Base-by-base conservation (phyloP, 2,797 vertebrate genomes). In the Halcyon chelicuti region DNA sequence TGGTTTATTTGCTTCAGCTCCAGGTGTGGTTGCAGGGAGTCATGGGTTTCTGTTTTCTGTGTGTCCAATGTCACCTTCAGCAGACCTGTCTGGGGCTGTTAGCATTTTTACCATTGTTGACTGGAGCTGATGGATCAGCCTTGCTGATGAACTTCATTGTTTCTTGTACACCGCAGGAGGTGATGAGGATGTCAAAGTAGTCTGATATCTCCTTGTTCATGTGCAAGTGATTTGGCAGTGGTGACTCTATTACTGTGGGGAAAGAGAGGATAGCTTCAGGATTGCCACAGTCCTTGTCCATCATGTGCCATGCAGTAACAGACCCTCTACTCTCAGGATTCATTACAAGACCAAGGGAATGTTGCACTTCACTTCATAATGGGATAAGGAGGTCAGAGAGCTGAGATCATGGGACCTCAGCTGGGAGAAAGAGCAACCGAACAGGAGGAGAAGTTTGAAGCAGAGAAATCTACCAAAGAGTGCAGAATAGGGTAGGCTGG, bases 131-230 rank as follows among this genome's bases (percentile, higher is more conserved):
- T 15, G 46, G 40, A 19, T 72, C 52, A 71, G 17, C 14, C 33
- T 65, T 33, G 33, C 5, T 83, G 84, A 37, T 44, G 31, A 68
- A 60, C 12, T 14, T 60, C 31, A 12, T 16, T 2, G 2, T 3
- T 81, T 49, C 61, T 65, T 60, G 20, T 10, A 3, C 47, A 47
- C 9, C 6, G 23, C 7, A 75, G 29, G 29, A 61, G 20, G 9
- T 35, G 26, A 33, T 1, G 1, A 2, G 14, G 3, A 5, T 62
- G 21, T 42, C 7, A 20, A 22, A 76, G 25, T 22, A 21, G 25
- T 7, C 54, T 39, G 67, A 52, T 19, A 57, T 20, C 12, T 62
- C 47, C 26, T 31, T 39, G 33, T 54, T 85, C 9, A n/a, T 31
- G 72, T 52, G 7, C 16, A 72, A 57, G 19, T 6, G 26, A 28